Base-by-base conservation (phyloP, 2,113 vertebrate species). In the Todiramphus chloris region DNA sequence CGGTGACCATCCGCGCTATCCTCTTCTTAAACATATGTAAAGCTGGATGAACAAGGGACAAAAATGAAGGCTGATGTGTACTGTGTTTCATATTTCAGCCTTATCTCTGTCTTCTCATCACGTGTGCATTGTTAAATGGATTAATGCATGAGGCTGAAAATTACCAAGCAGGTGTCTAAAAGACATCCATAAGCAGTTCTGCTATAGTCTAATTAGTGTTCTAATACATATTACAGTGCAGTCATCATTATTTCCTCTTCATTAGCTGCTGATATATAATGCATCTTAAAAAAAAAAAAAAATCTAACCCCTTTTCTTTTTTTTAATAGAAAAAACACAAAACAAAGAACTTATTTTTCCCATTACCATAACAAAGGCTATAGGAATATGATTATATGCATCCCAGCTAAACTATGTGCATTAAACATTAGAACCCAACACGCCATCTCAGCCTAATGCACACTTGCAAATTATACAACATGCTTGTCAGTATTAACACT, bases 161-260 rank as follows among this genome's bases (percentile, higher is more conserved):
- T 97, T 73, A 96, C 87, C 90, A 89, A 92, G 97, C 98, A 98
- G 98, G 97, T 98, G 97, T 97, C 95, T 93, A 95, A 97, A 98
- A 97, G 92, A 94, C 90, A 94, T 73, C 94, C n/a, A 73, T 93
- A 97, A 97, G 98, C 98, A 97, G 83, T 97, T 97, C 95, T 96
- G 78, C 80, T 74, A 16, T 68, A 20, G 81, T 88, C 93, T 97
- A 97, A 98, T 98, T 97, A 98, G 96, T 85, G 94, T 78, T 94
- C 76, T 95, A 91, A 97, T 96, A 94, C 87, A 96, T 94, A 97
- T 89, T 92, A 94, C 79, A 94, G 60, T 96, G 94, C 96, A 87
- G 84, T 97, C 97, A 97, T 97, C 97, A 85, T 96, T 97, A 97
- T 98, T 98, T 97, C 97, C 92, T 95, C 94, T 97, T 97, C 97